Evolutionary conservation across 2,113 vertebrate species (phyloP).

Genomic region (Tricholaema leucomelas): DNA sequence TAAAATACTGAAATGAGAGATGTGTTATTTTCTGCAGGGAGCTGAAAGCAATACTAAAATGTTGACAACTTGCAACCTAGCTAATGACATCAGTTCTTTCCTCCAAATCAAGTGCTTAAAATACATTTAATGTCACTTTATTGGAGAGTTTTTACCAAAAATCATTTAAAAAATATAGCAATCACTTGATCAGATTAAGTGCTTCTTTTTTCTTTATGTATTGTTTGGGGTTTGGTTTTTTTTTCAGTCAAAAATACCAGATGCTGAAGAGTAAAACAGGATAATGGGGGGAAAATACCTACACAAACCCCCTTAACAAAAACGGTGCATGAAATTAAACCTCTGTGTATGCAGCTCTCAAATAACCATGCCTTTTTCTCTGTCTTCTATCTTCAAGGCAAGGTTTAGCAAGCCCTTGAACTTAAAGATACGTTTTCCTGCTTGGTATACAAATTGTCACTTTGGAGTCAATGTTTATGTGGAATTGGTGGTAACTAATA

Average conservation of each 20-base stretch:
- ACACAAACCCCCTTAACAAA: background rate
- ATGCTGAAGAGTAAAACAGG: background rate
- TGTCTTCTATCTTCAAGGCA: background rate
- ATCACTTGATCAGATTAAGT: background rate
- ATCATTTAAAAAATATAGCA: background rate
- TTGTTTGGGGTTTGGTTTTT: no score
- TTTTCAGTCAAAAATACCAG: background rate
- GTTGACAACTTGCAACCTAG: background rate
- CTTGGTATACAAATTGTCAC: background rate
- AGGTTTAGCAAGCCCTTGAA: background rate
- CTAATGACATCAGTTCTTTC: background rate
- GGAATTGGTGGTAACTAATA: background rate
- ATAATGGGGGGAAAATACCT: background rate
- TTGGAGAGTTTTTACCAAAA: background rate
- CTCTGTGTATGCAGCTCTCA: background rate
- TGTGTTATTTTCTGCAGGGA: background rate
- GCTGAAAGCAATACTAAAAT: background rate
- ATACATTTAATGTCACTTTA: background rate
- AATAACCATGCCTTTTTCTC: background rate
- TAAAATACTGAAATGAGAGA: background rate
- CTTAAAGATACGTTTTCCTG: background rate
- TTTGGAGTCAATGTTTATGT: background rate
- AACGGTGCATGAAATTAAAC: background rate
- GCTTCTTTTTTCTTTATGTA: rapidly evolving
- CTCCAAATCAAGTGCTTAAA: background rate